Evolutionary conservation across 2,113 vertebrate genomes (phyloP), one percentile per base, ranked within the genome.

Genomic region (Bos indicus): DNA sequence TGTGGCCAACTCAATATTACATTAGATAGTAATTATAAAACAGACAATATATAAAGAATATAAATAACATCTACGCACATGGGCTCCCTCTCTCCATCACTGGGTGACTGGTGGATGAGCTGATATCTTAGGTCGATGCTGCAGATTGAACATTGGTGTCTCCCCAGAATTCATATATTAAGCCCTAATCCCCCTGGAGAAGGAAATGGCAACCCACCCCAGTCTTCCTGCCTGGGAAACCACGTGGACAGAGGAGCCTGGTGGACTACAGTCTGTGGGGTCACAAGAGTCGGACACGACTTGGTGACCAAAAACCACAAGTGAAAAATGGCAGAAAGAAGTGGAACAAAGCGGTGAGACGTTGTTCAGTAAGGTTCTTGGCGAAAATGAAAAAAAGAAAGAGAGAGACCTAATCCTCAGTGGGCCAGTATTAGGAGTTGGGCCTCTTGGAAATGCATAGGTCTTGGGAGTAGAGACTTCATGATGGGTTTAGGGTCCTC

Each of bases 341-440:
- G 7, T 7, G 71, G 23, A 7, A 7, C 71, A 26, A 15, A 14
- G 2, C 2, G 3, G 36, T 26, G 23, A 26, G 2, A 6, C 11
- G 67, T 0, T 5, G 40, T 25, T 43, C 71, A 43, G 71, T 14
- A 2, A 43, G 25, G 71, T 7, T 77, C 36, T 7, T 14, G 40
- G 36, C 43, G 71, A 43, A 14, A 26, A 43, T 43, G 71, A 77
- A 14, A 43, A 25, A 43, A 43, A 23, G 19, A 23, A 11, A 71
- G 6, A 21, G 8, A 21, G 36, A 81, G 21, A 43, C 10, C 46
- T 16, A n/a, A 14, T 46, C 51, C 30, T 59, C 48, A 88, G 2
- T 14, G 28, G 43, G 74, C n/a, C 43, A 0, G 26, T 26, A 0
- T 28, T 21, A 11, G 74, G 74, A n/a, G 36, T 3, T 23, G 57